phyloP scores from a whole-genome alignment of 2,113 vertebrate genomes.

The Paracanthobrama guichenoti region DNA sequence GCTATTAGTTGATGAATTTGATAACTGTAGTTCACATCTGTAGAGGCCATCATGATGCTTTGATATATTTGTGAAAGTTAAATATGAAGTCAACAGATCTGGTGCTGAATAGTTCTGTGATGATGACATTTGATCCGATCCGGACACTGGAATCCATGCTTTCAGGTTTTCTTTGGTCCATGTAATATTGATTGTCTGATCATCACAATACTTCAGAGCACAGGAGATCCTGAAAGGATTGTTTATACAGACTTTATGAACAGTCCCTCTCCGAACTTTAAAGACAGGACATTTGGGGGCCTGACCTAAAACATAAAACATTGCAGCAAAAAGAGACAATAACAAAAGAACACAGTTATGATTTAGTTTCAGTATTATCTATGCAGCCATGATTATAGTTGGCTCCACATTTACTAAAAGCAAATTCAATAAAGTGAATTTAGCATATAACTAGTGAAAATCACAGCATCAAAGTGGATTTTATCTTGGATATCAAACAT shows the following conservation, averaged over 20 bases:
- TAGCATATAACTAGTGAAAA: background rate
- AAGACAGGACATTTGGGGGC: background rate
- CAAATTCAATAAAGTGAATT: background rate
- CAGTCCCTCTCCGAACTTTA: background rate
- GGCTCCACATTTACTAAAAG: background rate
- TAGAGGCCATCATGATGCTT: background rate
- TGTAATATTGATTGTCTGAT: background rate
- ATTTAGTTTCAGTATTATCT: too few species aligned
- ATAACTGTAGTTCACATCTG: constrained; percentile 4
- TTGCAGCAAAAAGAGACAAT: background rate
- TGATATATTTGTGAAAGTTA: constrained; percentile 19
- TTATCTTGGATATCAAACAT: background rate
- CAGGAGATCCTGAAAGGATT: constrained; percentile 16
- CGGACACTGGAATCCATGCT: background rate
- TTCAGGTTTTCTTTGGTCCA: background rate
- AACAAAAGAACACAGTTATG: background rate
- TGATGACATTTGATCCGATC: background rate
- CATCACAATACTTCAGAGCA: background rate
- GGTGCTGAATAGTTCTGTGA: background rate
- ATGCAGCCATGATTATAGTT: too few species aligned
- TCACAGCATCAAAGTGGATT: background rate
- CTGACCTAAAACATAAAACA: constrained; percentile 6
- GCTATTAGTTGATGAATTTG: background rate
- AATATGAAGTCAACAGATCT: background rate
- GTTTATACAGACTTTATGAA: background rate